Evolutionary conservation across 2,888 invertebrate genomes (phyloP).

Genomic region (Synergus japonicus): DNA sequence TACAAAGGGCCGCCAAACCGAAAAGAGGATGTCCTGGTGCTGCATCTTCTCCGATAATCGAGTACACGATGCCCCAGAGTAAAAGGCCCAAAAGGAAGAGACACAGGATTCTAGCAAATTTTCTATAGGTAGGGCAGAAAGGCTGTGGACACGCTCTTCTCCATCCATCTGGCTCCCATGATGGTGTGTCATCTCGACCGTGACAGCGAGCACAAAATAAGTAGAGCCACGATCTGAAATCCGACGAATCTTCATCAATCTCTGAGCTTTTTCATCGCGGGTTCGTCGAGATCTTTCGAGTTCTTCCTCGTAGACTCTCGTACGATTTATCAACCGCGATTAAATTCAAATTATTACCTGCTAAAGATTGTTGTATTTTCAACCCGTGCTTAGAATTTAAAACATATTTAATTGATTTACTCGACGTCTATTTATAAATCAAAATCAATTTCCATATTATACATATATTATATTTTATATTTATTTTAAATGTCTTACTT

Average conservation of each 20-base stretch:
- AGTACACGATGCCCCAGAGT: conserved; percentile 87
- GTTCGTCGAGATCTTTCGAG: not conserved
- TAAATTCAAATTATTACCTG: not conserved
- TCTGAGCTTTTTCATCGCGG: conserved; percentile 3
- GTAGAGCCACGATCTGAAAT: conserved; percentile 89
- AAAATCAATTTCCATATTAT: no score
- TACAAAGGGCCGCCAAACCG: conserved; percentile 85
- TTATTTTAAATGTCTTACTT: no score
- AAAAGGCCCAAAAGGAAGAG: conserved; percentile 86
- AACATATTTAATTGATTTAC: no score
- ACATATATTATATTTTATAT: no score
- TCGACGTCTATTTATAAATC: no score
- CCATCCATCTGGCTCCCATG: conserved; percentile 92
- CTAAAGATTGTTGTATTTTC: not conserved
- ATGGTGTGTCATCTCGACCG: conserved; percentile 83
- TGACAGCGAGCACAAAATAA: conserved; percentile 89
- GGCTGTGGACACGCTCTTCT: conserved; percentile 90
- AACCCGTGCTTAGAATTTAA: no score
- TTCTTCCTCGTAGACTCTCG: not conserved
- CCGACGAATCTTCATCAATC: conserved; percentile 25
- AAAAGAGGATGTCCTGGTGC: conserved; percentile 92
- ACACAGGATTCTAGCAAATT: conserved; percentile 87
- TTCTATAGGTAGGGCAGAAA: conserved; percentile 90
- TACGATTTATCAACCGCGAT: not conserved
- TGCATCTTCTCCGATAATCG: conserved; percentile 87